Evolutionary conservation across 2,888 invertebrate genomes (phyloP), one percentile per base, ranked within the genome.

Genomic region (Melanargia galathea): DNA sequence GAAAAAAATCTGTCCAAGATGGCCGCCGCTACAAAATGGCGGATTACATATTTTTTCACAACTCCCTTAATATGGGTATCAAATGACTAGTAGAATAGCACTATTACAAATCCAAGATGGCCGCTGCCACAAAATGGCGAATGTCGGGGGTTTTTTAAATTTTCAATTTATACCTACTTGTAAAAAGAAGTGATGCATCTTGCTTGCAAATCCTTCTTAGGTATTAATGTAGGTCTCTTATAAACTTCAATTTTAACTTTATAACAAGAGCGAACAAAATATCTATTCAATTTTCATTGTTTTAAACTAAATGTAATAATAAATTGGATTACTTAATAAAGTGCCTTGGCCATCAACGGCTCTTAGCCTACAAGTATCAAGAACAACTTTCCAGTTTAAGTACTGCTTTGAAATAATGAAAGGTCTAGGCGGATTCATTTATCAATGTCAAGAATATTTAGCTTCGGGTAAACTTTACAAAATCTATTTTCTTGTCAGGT

Each of bases 401-500:
- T 35, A 43, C 43, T 40, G 60, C 38, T 60, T 40, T 30, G 43
- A 58, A 40, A 40, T 60, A 60, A 60, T 30, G 43, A 56, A 43
- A 51, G 40, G 49, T 49, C 51, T 43, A 35, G 22, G 22, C 22
- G 43, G 45, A 60, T 60, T 60, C 52, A 60, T 54, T 60, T 52
- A 60, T 60, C 60, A 60, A 45, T 54, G 52, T 60, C 45, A 22
- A 22, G 54, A 60, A 46, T 58, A 60, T 54, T 51, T 51, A 40
- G 45, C 54, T 54, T 46, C 30, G 33, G 30, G 18, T 11, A 46
- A 60, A 60, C 52, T 54, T 60, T 22, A 13, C 33, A 18, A 11
- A 45, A 60, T 60, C 52, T 52, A 60, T 60, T 60, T 60, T 54
- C 49, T 33, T 60, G 52, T 60, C 60, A 60, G 54, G 40, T 43